A percentile compares a stretch with the other conserved stretches of the same genome.
Conservation (phyloP, 2,888 invertebrate genomes). For the Petrolisthes manimaculis region DNA sequence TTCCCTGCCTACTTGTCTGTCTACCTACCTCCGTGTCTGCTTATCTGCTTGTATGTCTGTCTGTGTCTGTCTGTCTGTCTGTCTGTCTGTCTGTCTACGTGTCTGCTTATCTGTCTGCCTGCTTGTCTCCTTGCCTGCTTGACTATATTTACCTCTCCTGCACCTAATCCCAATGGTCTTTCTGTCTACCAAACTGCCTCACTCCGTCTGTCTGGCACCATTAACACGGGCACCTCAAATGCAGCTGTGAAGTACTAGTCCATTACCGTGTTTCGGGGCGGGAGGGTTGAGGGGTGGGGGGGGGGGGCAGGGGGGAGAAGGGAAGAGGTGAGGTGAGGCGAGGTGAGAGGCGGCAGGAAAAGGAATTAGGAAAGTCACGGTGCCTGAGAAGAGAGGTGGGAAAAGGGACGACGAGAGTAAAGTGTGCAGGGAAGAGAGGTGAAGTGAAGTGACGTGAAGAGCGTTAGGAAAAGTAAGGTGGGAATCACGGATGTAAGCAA, state of each 20-base stretch:
- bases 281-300: background rate
- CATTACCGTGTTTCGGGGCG: background rate
- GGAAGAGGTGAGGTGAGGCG: background rate
- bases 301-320: background rate
- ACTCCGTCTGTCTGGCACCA: too few species aligned
- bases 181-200: too few species aligned
- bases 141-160: too few species aligned
- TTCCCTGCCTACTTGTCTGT: background rate
- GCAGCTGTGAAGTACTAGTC: background rate
- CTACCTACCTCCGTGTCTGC: background rate
- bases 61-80: too few species aligned
- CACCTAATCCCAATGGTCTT: too few species aligned
- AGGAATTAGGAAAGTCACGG: background rate
- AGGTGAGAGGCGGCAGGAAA: too few species aligned
- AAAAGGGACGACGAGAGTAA: background rate
- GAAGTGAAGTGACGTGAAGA: background rate
- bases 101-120: too few species aligned
- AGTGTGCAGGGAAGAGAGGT: background rate
- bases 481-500: background rate
- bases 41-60: too few species aligned
- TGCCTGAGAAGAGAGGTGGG: background rate
- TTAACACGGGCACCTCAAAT: background rate
- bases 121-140: too few species aligned
- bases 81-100: too few species aligned
- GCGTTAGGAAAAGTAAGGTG: background rate